Percentiles rank a stretch among this genome's conserved stretches.
Conservation (phyloP, 2,888 invertebrate species). For the Embidobia sp. region DNA sequence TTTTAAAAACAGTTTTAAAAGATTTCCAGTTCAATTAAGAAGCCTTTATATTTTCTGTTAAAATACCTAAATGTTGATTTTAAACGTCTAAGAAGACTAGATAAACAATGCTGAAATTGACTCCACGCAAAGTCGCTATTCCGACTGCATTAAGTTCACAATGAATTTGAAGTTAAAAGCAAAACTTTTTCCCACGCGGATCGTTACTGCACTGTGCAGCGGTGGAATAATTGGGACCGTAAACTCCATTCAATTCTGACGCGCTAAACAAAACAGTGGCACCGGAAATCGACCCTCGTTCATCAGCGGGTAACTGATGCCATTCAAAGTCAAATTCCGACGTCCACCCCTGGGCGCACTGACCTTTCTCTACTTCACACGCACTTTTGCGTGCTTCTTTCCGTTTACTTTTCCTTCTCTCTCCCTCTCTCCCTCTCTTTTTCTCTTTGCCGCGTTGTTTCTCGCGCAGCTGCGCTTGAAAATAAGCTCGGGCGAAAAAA, state of each 20-base stretch:
- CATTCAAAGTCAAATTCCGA: conserved; percentile 48
- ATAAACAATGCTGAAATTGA: too few relatives aligned
- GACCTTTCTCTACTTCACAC: conserved; percentile 42
- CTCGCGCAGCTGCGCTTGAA: conserved; percentile 29
- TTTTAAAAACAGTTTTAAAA: too few relatives aligned
- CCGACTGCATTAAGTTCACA: too few relatives aligned
- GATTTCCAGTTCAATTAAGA: too few relatives aligned
- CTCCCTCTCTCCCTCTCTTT: conserved; percentile 4
- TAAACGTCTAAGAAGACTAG: too few relatives aligned
- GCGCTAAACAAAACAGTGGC: conserved; percentile 30
- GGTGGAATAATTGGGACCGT: conserved; percentile 9
- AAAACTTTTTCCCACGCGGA: conserved; percentile 26
- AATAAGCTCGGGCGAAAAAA: conserved; percentile 3
- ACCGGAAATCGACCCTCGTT: conserved; percentile 40
- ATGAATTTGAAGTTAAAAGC: too few relatives aligned
- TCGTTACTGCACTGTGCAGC: background rate
- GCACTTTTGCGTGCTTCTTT: conserved; percentile 25
- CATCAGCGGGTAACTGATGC: conserved; percentile 5
- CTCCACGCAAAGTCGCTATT: too few relatives aligned
- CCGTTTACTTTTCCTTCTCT: conserved; percentile 15
- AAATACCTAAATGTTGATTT: too few relatives aligned
- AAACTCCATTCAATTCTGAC: conserved; percentile 11
- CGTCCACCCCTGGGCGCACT: conserved; percentile 6
- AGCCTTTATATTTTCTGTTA: too few relatives aligned
- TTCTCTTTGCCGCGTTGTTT: background rate